Conservation (phyloP, 35 echinoderm and acorn worm species). For the Heliocidaris tuberculata region DNA sequence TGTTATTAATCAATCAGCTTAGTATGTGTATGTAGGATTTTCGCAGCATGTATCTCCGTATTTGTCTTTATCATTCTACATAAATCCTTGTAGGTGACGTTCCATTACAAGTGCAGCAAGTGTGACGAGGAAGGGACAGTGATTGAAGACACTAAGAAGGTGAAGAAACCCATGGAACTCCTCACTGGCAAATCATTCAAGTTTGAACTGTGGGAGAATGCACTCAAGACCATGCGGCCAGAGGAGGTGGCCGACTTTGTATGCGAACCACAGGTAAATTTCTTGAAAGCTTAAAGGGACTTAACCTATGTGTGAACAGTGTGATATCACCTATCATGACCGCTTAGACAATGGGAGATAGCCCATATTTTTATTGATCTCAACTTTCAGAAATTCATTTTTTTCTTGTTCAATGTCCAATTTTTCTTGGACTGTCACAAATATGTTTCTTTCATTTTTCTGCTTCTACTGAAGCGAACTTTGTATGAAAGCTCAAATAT, state of each 20-base stretch:
- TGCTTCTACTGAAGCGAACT: background rate
- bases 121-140: conserved; percentile 75
- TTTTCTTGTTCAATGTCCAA: background rate
- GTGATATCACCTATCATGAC: background rate
- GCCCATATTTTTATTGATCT: background rate
- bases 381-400: background rate
- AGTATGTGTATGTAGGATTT: no score
- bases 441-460: background rate
- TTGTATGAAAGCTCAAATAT: no score
- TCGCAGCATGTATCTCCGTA: no score
- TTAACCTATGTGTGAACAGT: background rate
- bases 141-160: conserved; percentile 70
- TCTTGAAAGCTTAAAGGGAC: background rate
- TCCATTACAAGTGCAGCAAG: conserved; percentile 81
- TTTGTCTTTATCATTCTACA: no score
- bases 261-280: conserved; percentile 62
- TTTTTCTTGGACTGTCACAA: background rate
- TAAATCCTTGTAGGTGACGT: conserved; percentile 53
- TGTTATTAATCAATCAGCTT: no score
- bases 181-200: conserved; percentile 90
- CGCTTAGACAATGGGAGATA: background rate
- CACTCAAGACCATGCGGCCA: conserved; percentile 87
- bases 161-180: conserved; percentile 88
- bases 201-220: conserved; percentile 85
- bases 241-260: conserved; percentile 84